Evolutionary conservation across 2,113 vertebrate species (phyloP).

Genomic region (Chascanopsetta lugubris): DNA sequence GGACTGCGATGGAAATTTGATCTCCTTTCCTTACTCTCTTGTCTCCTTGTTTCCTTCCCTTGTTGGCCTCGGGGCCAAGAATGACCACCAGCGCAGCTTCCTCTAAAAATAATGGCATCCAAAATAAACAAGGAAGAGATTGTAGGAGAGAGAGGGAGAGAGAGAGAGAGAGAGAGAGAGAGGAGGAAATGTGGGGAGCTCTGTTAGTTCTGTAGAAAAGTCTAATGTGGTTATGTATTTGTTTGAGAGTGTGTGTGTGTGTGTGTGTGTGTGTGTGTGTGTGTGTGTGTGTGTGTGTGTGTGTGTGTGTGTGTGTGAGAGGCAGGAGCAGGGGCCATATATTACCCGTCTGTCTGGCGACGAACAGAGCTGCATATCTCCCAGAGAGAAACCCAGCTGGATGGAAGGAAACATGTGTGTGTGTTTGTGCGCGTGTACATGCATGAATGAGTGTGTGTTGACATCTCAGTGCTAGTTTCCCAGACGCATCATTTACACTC

Average conservation of each 20-base stretch:
- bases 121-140: conserved; percentile 13
- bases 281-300: conserved; percentile 19
- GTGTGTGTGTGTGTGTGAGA: too few relatives aligned
- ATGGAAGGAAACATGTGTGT: conserved; percentile 45
- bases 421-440: conserved; percentile 43
- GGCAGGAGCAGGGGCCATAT: conserved; percentile 60
- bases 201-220: conserved; percentile 48
- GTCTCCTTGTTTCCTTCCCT: conserved; percentile 47
- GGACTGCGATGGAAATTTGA: conserved; percentile 51
- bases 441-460: conserved; percentile 36
- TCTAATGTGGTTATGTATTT: conserved; percentile 54
- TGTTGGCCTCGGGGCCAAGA: conserved; percentile 13
- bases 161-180: conserved; percentile 27
- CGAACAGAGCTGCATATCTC: conserved; percentile 69
- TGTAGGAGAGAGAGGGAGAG: conserved; percentile 24
- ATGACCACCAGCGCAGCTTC: conserved; percentile 11
- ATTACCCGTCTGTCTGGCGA: conserved; percentile 73
- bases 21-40: conserved; percentile 35
- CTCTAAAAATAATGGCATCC: conserved; percentile 25
- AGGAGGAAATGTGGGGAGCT: conserved; percentile 49
- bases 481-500: conserved; percentile 69
- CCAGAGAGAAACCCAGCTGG: conserved; percentile 71
- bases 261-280: conserved; percentile 13
- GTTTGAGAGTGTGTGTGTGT: conserved; percentile 30
- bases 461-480: conserved; percentile 60